Percentiles rank a stretch among this genome's conserved stretches.
phyloP scores from a whole-genome alignment of 2,888 invertebrate species.

The Noctua pronuba region DNA sequence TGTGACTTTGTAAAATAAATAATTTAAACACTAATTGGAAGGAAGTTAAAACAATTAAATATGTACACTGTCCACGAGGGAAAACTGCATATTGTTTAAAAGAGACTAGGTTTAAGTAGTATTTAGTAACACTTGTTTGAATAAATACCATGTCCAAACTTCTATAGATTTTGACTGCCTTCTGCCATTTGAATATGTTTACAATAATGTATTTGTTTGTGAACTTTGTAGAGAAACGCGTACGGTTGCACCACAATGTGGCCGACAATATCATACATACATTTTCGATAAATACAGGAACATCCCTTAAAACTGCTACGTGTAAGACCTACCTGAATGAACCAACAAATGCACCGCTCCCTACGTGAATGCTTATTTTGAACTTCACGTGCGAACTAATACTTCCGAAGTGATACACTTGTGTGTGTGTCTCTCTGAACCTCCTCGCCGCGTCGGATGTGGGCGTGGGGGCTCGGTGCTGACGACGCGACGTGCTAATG shows the following conservation, averaged over 20 bases:
- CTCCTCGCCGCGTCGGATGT: background rate
- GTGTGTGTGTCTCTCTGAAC: background rate
- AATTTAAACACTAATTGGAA: background rate
- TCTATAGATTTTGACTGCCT: background rate
- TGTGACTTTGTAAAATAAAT: background rate
- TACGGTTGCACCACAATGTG: background rate
- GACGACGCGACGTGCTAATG: background rate
- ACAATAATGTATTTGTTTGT: background rate
- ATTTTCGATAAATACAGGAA: conserved; percentile 19
- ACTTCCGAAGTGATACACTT: background rate
- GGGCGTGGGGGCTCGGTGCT: background rate
- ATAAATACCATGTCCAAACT: background rate
- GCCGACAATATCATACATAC: background rate
- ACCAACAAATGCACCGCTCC: background rate
- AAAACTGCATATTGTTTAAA: background rate
- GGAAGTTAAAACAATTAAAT: conserved; percentile 10
- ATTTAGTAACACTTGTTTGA: background rate
- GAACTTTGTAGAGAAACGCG: background rate
- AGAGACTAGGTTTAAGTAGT: background rate
- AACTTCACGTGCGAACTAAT: background rate
- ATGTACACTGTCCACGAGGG: background rate
- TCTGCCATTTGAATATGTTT: background rate
- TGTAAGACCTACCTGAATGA: background rate
- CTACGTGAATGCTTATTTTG: background rate
- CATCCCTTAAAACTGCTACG: background rate